Evolutionary conservation across 2,888 invertebrate species (phyloP), one percentile per base, ranked within the genome.

Genomic region (Acheta domesticus): DNA sequence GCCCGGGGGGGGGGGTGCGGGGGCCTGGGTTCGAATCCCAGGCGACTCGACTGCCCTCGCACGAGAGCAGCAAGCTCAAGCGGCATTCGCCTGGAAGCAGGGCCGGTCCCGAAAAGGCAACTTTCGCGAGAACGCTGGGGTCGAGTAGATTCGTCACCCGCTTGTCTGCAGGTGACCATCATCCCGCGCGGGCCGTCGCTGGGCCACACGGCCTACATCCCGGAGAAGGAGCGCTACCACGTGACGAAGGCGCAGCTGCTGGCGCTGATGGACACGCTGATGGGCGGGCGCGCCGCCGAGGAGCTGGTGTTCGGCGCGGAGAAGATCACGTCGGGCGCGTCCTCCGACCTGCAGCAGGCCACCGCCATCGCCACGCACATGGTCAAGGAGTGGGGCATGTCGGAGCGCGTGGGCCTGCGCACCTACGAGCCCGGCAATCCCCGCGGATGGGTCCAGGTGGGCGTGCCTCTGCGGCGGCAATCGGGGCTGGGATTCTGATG

Each of bases 211-310:
- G 62, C 62, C 16, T 62, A 62, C 62, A 62, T 62, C 62, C 62
- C 62, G 16, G 62, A 62, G 62, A 62, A 62, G 62, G 62, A 62
- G 62, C 62, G 62, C 62, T 62, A 62, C 62, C 62, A 62, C 62
- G 62, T 62, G 62, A 62, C 62, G 8, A 62, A 62, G n/a, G 62
- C 62, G 62, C 62, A 62, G n/a, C 62, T 62, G 62, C 62, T 62
- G 14, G 62, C 62, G 62, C 62, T 62, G 62, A 62, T 62, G 62
- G 62, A 62, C 62, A 62, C 62, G 16, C 14, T 62, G 62, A 62
- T 62, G 62, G 62, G 62, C 14, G 62, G 62, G 16, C 62, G 62
- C 62, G 62, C 62, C 4, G 62, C 62, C 12, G 62, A 62, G 62
- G 62, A 62, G 62, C n/a, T 62, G 62, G 62, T 62, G 12, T 62